Evolutionary conservation across 2,113 vertebrate genomes (phyloP).

Genomic region (Colaptes auratus): DNA sequence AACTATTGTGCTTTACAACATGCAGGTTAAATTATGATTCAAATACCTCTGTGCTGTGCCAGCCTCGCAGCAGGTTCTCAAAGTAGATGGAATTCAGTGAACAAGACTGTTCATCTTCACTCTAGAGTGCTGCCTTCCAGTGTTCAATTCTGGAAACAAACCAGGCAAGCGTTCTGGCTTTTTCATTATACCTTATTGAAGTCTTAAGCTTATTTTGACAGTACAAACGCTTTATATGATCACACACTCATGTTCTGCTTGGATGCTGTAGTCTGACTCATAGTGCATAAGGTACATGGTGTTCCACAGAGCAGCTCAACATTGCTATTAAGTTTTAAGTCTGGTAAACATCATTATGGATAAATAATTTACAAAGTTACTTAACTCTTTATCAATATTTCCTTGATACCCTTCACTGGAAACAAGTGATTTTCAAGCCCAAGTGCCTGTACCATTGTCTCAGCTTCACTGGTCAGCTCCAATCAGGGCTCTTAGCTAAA

Average conservation of each 20-base stretch:
- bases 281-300: not conserved
- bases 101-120: not conserved
- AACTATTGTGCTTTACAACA: not conserved
- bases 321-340: not conserved
- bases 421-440: not conserved
- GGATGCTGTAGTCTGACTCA: not conserved
- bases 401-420: not conserved
- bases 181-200: not conserved
- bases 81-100: not conserved
- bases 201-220: not conserved
- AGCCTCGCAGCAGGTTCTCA: not conserved
- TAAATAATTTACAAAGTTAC: constrained; percentile 10
- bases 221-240: not conserved
- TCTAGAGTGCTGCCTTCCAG: not conserved
- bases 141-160: not conserved
- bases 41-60: not conserved
- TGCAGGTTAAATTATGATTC: not conserved
- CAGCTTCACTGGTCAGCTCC: not conserved
- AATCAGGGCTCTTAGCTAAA: not conserved
- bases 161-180: not conserved
- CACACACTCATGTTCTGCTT: not conserved
- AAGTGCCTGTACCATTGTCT: not conserved
- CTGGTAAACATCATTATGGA: not conserved
- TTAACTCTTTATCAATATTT: not conserved
- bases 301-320: not conserved